Conservation (phyloP, 2,797 vertebrate genomes). For the Cyclura pinguis region DNA sequence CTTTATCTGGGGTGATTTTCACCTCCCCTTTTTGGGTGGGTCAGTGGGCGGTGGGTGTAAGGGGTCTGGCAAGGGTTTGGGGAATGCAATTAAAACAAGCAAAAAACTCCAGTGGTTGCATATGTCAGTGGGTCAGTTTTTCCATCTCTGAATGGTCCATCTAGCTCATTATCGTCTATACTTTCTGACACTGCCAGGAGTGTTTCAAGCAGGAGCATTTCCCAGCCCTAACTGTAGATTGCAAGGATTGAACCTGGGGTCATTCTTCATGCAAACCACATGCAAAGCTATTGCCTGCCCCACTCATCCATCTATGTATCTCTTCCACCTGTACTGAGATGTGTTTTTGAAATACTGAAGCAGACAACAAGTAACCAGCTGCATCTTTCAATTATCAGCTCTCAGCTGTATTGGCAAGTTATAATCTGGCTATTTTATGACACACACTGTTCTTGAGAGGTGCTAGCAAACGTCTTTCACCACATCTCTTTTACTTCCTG, state of each 20-base stretch:
- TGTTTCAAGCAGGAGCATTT: background rate
- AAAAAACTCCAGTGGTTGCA: no score
- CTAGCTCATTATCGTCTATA: background rate
- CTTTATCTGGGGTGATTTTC: no score
- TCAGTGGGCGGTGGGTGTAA: no score
- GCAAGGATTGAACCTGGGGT: background rate
- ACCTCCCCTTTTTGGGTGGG: no score
- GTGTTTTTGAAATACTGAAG: background rate
- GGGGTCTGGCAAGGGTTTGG: no score
- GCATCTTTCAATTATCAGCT: constrained; percentile 23
- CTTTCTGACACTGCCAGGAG: background rate
- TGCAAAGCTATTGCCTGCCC: background rate
- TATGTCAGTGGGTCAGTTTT: no score
- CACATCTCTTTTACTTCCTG: background rate
- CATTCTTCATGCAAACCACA: background rate
- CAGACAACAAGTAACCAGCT: constrained; percentile 17
- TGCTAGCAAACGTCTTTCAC: constrained; percentile 14
- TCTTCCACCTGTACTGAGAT: background rate
- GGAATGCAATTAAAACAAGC: no score
- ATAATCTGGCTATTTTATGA: constrained; percentile 7
- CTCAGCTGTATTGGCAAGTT: constrained; percentile 6
- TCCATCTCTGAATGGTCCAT: background rate
- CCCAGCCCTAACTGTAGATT: background rate
- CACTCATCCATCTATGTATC: background rate
- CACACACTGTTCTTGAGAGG: constrained; percentile 1